phyloP scores from a whole-genome alignment of 2,888 invertebrate genomes.

The Drosophila ustulata region DNA sequence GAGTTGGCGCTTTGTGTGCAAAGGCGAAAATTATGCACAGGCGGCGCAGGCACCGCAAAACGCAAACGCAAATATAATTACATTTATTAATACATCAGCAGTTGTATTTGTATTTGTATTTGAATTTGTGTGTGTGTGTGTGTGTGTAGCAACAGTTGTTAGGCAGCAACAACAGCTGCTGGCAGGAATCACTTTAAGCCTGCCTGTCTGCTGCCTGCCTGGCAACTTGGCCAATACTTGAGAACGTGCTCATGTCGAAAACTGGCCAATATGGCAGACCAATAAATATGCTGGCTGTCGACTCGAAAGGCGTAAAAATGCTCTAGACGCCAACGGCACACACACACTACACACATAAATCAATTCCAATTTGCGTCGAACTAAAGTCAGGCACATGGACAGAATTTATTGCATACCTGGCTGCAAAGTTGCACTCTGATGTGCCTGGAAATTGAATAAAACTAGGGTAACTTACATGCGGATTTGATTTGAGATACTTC shows the following conservation, averaged over 20 bases:
- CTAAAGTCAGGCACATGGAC: conserved; percentile 26
- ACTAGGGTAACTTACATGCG: conserved; percentile 86
- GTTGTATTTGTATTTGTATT: conserved; percentile 48
- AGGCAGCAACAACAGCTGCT: conserved; percentile 25
- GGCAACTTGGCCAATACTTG: conserved; percentile 51
- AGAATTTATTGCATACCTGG: conserved; percentile 58
- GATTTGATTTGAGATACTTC: conserved; percentile 88
- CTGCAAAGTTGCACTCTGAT: conserved; percentile 52
- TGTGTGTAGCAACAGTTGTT: conserved; percentile 3
- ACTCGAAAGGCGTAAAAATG: conserved; percentile 66
- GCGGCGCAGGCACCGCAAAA: conserved; percentile 54
- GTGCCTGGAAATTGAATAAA: conserved; percentile 62
- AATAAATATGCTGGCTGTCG: conserved; percentile 73
- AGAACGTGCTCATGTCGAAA: conserved; percentile 56
- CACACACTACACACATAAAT: conserved; percentile 45
- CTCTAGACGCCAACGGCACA: conserved; percentile 30
- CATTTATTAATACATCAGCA: conserved; percentile 78
- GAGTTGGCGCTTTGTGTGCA: conserved; percentile 56
- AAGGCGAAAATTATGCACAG: conserved; percentile 74
- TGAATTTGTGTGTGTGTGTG: conserved; percentile 1
- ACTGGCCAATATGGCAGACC: conserved; percentile 62
- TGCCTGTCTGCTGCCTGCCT: conserved; percentile 2
- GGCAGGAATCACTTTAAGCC: conserved; percentile 18
- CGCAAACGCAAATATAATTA: conserved; percentile 71
- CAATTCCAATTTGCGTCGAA: conserved; percentile 43